These are phyloP conservation scores for Aeoliscus strigatus DNA, from an alignment of 2,797 vertebrate species.

Conservation along the genomic window DNA sequence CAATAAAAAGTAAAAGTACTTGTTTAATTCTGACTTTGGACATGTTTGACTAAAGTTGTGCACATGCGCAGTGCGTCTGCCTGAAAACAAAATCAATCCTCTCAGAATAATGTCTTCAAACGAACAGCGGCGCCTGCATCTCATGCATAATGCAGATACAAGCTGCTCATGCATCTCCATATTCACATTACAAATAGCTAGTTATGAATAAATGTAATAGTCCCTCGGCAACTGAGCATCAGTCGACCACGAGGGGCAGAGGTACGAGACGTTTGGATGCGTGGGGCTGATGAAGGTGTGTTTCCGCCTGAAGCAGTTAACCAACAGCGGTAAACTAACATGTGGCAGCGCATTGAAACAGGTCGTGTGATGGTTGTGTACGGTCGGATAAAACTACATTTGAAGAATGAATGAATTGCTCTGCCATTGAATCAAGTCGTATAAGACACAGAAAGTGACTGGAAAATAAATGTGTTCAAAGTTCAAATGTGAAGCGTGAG, in stretches of 20 bases:
- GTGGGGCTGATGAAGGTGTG: too few species aligned
- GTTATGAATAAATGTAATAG: slow-evolving; percentile 40
- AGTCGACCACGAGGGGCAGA: slow-evolving; percentile 9
- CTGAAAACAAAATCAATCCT: slow-evolving; percentile 18
- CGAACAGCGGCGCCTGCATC: slow-evolving; percentile 19
- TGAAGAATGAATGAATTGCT: too few species aligned
- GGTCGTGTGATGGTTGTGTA: too few species aligned
- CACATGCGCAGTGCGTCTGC: not conserved
- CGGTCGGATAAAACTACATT: too few species aligned
- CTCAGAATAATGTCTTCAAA: slow-evolving; percentile 24
- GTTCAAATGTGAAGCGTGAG: too few species aligned
- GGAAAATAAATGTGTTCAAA: too few species aligned
- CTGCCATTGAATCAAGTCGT: too few species aligned
- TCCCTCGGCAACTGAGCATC: slow-evolving; percentile 19
- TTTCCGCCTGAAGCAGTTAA: too few species aligned
- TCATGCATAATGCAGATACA: slow-evolving; percentile 47
- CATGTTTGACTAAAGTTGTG: slow-evolving; percentile 9
- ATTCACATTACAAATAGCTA: slow-evolving; percentile 39
- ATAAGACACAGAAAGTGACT: too few species aligned
- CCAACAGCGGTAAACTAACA: too few species aligned
- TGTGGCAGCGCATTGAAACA: too few species aligned
- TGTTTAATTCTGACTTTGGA: slow-evolving; percentile 5
- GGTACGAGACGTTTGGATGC: too few species aligned
- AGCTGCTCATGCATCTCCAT: slow-evolving; percentile 35
- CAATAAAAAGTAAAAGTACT: not conserved